Percentiles rank a stretch among this genome's conserved stretches.
phyloP scores from a whole-genome alignment of 2,888 invertebrate genomes.

The Bembecia ichneumoniformis region DNA sequence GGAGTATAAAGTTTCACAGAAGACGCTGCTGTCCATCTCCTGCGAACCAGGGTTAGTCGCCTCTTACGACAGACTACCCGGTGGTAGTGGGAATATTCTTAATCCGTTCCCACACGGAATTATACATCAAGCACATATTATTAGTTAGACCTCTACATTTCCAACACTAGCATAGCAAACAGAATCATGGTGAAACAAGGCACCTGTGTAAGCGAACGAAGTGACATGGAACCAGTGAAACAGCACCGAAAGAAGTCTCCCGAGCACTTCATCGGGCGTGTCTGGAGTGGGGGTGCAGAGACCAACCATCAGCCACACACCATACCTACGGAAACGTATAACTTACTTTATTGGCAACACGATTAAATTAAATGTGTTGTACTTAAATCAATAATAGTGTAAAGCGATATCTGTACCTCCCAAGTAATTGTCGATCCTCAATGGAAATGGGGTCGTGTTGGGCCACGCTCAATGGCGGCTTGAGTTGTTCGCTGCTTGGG shows the following conservation, averaged over 20 bases:
- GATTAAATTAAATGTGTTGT: too few species aligned
- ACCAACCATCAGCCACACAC: slow-evolving; percentile 97
- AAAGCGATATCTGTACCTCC: slow-evolving; percentile 43
- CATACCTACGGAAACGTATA: slow-evolving; percentile 75
- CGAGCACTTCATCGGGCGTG: slow-evolving; percentile 85
- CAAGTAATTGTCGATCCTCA: slow-evolving; percentile 91
- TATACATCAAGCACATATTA: too few species aligned
- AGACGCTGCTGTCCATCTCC: too few species aligned
- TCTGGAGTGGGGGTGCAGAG: slow-evolving; percentile 87
- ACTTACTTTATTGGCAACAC: background rate
- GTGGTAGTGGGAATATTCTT: too few species aligned
- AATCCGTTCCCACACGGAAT: too few species aligned
- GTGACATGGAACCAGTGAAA: slow-evolving; percentile 99
- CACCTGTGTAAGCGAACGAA: slow-evolving; percentile 95
- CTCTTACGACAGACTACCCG: too few species aligned
- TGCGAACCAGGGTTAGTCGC: too few species aligned
- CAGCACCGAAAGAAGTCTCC: slow-evolving; percentile 93
- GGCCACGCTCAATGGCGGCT: slow-evolving; percentile 49
- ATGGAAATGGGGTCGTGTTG: slow-evolving; percentile 78
- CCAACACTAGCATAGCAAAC: too few species aligned
- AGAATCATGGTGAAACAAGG: background rate
- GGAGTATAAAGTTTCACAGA: too few species aligned
- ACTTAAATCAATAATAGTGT: too few species aligned
- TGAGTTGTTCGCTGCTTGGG: slow-evolving; percentile 43
- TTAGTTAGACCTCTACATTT: too few species aligned